Evolutionary conservation across 2,797 vertebrate species (phyloP), one percentile per base, ranked within the genome.

Genomic region (Aselliscus stoliczkanus): DNA sequence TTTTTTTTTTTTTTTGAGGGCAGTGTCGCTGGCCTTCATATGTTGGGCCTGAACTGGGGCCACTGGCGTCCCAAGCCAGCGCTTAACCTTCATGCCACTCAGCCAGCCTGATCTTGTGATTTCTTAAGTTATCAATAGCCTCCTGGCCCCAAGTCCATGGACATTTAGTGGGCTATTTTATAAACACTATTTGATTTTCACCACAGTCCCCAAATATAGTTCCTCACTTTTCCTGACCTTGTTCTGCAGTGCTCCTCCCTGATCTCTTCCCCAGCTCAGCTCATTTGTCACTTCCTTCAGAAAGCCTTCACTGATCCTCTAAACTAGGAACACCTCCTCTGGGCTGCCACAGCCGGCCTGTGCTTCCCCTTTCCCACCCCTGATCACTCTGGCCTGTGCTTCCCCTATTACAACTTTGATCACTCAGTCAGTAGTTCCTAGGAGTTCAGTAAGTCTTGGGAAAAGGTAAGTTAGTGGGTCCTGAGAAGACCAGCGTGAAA

Each of bases 91-190:
- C n/a, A n/a, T n/a, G n/a, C n/a, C n/a, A n/a, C n/a, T n/a, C n/a
- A n/a, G n/a, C n/a, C n/a, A n/a, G n/a, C n/a, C n/a, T n/a, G 37
- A 80, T 80, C 56, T 60, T 56, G 23, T 77, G 37, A 69, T 77
- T 79, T 79, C 34, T 8, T 98, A 98, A 15, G 52, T 96, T 47
- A 98, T 34, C 4, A 98, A 98, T 1, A 97, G 97, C 5, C 89
- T 97, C 92, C 95, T 75, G 98, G 98, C 5, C 96, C 98, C 81
- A 70, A 98, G 50, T 97, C 97, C 64, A 98, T 97, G 15, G 96
- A 97, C 73, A 99, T 52, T 64, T 96, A 75, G 54, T 97, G 29
- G 37, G 34, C 13, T 82, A 31, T 67, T 65, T 80, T 67, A 75
- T 31, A 70, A 25, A 75, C 50, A 65, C 27, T 14, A 56, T 31